Base-by-base conservation (phyloP, 1,140 invertebrate species). In the Drosophila serrata region DNA sequence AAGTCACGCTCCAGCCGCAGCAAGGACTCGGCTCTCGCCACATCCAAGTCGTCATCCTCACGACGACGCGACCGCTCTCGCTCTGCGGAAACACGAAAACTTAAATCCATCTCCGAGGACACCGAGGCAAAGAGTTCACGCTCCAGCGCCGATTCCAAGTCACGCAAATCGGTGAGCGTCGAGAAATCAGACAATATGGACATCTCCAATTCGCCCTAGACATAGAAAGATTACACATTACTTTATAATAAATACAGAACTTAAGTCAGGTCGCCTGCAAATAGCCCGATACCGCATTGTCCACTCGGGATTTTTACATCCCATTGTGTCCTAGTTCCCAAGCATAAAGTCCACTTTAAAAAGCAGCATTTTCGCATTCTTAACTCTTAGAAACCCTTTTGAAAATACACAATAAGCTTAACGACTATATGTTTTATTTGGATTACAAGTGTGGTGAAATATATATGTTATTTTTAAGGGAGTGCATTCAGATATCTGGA, bases 131-230 rank as follows among this genome's bases (percentile, higher is more conserved):
- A 91, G 42, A 94, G 93, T 61, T 78, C 87, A 7, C 82, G 88
- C 22, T 77, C 87, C 39, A 78, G 82, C 64, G 68, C 64, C 43
- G 88, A 84, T 73, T 79, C 79, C 19, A 88, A 85, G 75, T 81
- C 73, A 45, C 79, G 81, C 17, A 92, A 91, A 84, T 84, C 78
- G 75, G 93, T 76, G 82, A 94, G 82, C 91, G 91, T 93, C 7
- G 93, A 94, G 77, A 94, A 94, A 74, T 94, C 94, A 27, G 94
- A 94, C 85, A 94, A 94, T 82, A 95, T 95, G 94, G 94, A 95
- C 85, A 94, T 95, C 79, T 94, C 94, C 15, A 93, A 92, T 68
- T 93, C 92, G 49, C 92, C 92, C 51, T 93, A 82, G 76, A 64
- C 45, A 39, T 53, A 37, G 15, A 56, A 8, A 60, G 53, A 55